Base-by-base conservation (phyloP, 1,140 invertebrate genomes). In the Octopus sinensis region DNA sequence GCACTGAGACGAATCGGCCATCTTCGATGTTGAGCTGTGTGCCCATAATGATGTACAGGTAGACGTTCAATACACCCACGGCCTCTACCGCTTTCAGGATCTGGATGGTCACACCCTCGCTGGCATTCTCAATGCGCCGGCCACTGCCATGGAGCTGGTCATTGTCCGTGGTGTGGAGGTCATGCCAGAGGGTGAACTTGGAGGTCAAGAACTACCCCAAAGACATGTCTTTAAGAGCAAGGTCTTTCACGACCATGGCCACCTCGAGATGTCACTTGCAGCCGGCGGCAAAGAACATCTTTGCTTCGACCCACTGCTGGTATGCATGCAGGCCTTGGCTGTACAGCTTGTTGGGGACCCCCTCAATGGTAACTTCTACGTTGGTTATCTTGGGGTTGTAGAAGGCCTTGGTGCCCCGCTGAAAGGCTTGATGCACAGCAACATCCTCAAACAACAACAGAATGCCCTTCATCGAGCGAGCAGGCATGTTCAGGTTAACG, bases 401-500 rank as follows among this genome's bases (percentile, higher is more conserved):
- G 62, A 81, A 82, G 0, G 5, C 4, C 30, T 62, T 68, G n/a
- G 80, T n/a, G n/a, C 52, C 71, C 53, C 30, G 17, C 12, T 52
- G n/a, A 62, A 62, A 82, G n/a, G 53, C 76, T 71, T 78, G 75
- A 30, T 43, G 10, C 6, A 62, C 78, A 3, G 79, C 77, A 10
- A 78, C 80, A 9, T 84, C 80, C 78, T 85, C 80, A 53, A 82
- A 85, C 43, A 85, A 62, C 76, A 85, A 79, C 62, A 85, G 79
- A 71, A 85, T 68, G 43, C 82, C 84, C 77, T 85, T 85, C 82
- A 83, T 85, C 30, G 51, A 76, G 56, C 80, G 54, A 17, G 78
- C 76, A 52, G 82, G 84, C 54, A 85, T 81, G 80, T 85, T 85
- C 12, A 85, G 62, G 62, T 83, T 83, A 23, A 85, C 79, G 75